These are phyloP conservation scores for Alectoris magna DNA, from an alignment of 2,797 vertebrate species.

Conservation along the genomic window DNA sequence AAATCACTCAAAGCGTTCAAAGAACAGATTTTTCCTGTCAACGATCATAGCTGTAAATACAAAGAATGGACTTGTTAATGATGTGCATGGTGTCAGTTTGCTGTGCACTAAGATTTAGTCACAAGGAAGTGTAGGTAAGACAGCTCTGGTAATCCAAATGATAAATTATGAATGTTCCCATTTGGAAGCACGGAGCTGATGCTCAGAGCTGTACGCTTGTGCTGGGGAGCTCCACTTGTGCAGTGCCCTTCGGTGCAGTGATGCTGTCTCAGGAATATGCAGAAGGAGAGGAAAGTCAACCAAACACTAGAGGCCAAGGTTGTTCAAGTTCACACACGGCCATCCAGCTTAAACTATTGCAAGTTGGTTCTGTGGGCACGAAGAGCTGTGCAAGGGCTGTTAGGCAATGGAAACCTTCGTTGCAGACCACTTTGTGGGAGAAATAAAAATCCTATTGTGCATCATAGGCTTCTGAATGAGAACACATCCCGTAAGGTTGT, in stretches of 20 bases:
- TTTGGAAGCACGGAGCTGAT: background rate
- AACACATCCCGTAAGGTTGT: background rate
- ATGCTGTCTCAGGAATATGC: background rate
- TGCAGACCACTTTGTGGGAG: background rate
- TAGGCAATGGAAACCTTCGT: background rate
- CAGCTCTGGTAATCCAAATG: constrained; percentile 2
- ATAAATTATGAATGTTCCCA: constrained; percentile 54
- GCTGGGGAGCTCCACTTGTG: background rate
- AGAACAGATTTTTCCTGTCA: background rate
- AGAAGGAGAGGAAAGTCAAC: background rate
- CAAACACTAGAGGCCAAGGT: background rate
- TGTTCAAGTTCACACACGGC: background rate
- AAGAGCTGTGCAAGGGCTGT: background rate
- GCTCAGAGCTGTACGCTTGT: background rate
- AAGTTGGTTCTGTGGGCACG: constrained; percentile 65
- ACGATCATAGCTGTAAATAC: constrained; percentile 34
- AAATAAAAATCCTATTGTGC: background rate
- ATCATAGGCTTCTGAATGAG: background rate
- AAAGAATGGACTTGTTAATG: background rate
- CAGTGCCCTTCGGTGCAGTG: background rate
- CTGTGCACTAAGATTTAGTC: constrained; percentile 2
- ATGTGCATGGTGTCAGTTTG: background rate
- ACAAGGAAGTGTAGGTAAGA: background rate
- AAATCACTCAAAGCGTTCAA: background rate
- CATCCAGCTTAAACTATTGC: constrained; percentile 36